These are phyloP conservation scores for Agapornis canus DNA, from an alignment of 2,797 vertebrate species.

Conservation along the genomic window DNA sequence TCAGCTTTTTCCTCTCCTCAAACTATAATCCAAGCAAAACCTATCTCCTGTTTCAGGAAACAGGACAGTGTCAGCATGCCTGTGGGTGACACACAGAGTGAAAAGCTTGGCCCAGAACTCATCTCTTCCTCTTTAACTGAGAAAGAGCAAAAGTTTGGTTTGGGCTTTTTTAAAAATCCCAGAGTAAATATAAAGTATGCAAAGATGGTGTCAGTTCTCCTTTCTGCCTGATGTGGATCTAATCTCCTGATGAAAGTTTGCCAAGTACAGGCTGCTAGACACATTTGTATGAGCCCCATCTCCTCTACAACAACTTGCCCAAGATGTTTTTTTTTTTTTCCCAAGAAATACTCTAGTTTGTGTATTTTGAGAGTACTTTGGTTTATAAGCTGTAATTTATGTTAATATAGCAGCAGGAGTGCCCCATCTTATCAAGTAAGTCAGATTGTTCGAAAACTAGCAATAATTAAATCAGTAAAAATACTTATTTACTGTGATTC, in stretches of 20 bases:
- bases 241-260: not conserved
- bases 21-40: not conserved
- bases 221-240: not conserved
- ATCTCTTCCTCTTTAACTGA: not conserved
- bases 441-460: not conserved
- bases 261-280: not conserved
- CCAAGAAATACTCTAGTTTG: no score
- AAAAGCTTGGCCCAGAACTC: not conserved
- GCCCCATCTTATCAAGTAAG: no score
- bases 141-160: not conserved
- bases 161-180: not conserved
- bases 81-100: not conserved
- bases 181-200: not conserved
- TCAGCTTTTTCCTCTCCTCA: not conserved
- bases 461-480: not conserved
- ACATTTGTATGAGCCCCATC: rapidly evolving
- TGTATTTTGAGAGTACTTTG: no score
- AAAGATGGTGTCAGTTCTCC: not conserved
- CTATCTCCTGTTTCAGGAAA: not conserved
- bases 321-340: not conserved
- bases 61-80: not conserved
- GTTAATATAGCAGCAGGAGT: no score
- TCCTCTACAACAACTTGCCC: not conserved
- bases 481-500: not conserved
- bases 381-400: no score